Conservation (phyloP, 1,140 invertebrate genomes). For the Drosophila pseudoananassae region DNA sequence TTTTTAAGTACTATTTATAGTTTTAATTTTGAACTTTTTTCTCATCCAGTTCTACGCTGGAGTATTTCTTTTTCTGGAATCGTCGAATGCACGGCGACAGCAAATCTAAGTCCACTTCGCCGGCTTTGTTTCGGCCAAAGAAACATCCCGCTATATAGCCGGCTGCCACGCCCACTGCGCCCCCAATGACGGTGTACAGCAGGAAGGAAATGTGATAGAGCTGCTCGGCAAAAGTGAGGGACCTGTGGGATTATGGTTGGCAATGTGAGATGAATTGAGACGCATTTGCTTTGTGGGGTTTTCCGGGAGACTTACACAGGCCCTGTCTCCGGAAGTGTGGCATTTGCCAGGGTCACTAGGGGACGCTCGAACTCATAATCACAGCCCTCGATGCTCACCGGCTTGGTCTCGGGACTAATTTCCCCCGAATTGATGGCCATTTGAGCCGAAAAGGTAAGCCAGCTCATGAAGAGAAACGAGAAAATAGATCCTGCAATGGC, state of each 20-base stretch:
- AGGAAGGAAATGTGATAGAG: conserved; percentile 75
- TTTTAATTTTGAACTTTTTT: conserved; percentile 2
- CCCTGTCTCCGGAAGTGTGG: conserved; percentile 14
- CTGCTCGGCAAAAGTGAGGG: conserved; percentile 52
- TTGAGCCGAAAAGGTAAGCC: conserved; percentile 91
- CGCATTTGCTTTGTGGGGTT: background rate
- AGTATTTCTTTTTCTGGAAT: conserved; percentile 39
- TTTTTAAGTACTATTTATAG: conserved; percentile 22
- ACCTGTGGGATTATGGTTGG: conserved; percentile 30
- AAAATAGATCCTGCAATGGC: conserved; percentile 89
- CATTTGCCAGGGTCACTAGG: conserved; percentile 82
- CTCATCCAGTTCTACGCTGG: conserved; percentile 56
- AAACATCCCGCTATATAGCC: conserved; percentile 44
- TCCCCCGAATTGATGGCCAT: conserved; percentile 87
- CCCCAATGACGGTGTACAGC: conserved; percentile 52
- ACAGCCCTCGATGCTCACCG: conserved; percentile 87
- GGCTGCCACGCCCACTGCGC: conserved; percentile 39
- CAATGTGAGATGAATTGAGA: background rate
- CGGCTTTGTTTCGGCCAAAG: conserved; percentile 52
- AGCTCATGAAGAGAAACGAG: conserved; percentile 89
- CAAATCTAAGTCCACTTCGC: conserved; percentile 55
- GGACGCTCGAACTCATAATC: conserved; percentile 84
- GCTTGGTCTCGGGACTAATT: conserved; percentile 86
- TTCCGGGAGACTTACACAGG: conserved; percentile 44
- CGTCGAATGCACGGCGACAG: conserved; percentile 59